Conservation (phyloP, 2,797 vertebrate genomes). For the Echeneis naucrates region DNA sequence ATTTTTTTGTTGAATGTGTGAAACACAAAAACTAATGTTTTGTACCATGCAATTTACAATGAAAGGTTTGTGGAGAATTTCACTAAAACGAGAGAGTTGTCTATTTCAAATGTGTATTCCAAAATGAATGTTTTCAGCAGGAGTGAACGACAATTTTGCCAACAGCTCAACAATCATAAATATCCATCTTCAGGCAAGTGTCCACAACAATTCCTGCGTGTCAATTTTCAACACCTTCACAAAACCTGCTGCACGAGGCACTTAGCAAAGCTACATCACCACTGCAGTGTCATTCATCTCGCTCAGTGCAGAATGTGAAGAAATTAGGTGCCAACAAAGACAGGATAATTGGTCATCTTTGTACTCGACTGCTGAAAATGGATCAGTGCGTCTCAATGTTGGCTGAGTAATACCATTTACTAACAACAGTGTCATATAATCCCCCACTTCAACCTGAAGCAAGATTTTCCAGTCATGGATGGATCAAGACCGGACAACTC, state of each 20-base stretch:
- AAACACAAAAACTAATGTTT: constrained; percentile 12
- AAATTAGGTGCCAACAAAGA: constrained; percentile 18
- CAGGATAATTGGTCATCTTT: constrained; percentile 12
- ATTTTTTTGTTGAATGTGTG: constrained; percentile 16
- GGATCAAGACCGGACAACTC: neutral
- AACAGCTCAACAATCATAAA: neutral
- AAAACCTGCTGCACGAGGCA: neutral
- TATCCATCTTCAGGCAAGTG: neutral
- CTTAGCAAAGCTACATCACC: neutral
- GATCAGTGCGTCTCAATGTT: constrained; percentile 7
- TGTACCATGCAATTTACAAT: too few relatives aligned
- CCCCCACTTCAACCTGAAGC: neutral
- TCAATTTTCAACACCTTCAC: neutral
- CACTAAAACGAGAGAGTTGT: neutral
- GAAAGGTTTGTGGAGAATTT: neutral
- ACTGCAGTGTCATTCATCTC: constrained; percentile 15
- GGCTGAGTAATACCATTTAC: constrained; percentile 24
- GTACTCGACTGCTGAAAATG: constrained; percentile 27
- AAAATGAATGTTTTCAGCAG: constrained; percentile 2
- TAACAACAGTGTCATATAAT: constrained; percentile 6
- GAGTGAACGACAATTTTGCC: neutral
- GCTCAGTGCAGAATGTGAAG: neutral
- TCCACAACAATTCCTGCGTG: neutral
- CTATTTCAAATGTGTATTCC: neutral
- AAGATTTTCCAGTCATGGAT: neutral